Evolutionary conservation across 2,113 vertebrate species (phyloP).

Genomic region (Tautogolabrus adspersus): DNA sequence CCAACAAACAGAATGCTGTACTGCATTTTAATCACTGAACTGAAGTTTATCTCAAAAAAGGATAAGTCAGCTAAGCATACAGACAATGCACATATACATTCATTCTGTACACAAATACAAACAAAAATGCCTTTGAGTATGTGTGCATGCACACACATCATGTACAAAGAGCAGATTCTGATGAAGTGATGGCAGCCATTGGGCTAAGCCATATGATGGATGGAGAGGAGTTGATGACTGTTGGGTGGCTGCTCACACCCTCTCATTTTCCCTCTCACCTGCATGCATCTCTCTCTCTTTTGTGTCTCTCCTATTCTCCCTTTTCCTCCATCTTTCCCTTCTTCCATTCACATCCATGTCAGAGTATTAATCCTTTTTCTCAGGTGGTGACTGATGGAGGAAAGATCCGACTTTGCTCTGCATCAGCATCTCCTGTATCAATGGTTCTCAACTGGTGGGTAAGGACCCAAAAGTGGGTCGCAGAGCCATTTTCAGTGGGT

Average conservation of each 20-base stretch:
- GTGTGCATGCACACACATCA: background rate
- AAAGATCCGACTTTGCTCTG: slow-evolving; percentile 35
- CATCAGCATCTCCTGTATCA: slow-evolving; percentile 14
- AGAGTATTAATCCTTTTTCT: slow-evolving; percentile 34
- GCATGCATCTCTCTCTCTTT: slow-evolving; percentile 8
- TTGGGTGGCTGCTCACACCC: slow-evolving; percentile 74
- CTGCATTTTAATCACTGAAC: background rate
- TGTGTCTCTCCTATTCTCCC: background rate
- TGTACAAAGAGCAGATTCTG: slow-evolving; percentile 55
- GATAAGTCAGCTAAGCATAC: background rate
- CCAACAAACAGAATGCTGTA: background rate
- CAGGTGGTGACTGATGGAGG: slow-evolving; percentile 58
- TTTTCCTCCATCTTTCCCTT: slow-evolving; percentile 10
- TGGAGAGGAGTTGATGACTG: slow-evolving; percentile 72
- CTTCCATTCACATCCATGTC: slow-evolving; percentile 34
- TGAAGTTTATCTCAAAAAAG: background rate
- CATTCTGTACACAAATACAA: slow-evolving; percentile 34
- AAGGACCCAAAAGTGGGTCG: too few species aligned
- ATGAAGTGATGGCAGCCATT: slow-evolving; percentile 69
- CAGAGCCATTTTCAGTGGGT: too few species aligned
- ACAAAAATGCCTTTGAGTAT: slow-evolving; percentile 14
- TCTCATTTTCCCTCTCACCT: slow-evolving; percentile 41
- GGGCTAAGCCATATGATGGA: slow-evolving; percentile 72
- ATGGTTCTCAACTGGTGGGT: too few species aligned
- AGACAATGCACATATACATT: slow-evolving; percentile 20